phyloP scores from a whole-genome alignment of 2,797 vertebrate species.

The Chaetodon trifasciatus region DNA sequence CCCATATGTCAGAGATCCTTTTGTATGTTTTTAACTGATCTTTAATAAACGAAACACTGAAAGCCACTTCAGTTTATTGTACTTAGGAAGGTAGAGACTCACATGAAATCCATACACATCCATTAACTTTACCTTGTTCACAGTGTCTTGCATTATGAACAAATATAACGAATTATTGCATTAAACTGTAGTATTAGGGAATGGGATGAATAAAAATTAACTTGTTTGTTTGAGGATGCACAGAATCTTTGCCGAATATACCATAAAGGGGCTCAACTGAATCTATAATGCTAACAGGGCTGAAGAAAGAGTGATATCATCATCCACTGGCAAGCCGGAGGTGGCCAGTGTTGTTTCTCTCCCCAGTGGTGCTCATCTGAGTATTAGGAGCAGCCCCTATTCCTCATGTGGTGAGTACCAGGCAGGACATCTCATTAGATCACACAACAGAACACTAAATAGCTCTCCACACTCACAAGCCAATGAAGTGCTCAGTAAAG shows the following conservation, averaged over 20 bases:
- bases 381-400: slow-evolving; percentile 30
- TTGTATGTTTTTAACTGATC: not conserved
- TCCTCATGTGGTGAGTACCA: slow-evolving; percentile 41
- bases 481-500: slow-evolving; percentile 79
- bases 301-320: slow-evolving; percentile 4
- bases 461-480: slow-evolving; percentile 59
- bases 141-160: not conserved
- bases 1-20: not conserved
- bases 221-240: not conserved
- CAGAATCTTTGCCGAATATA: not conserved
- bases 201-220: slow-evolving; percentile 1
- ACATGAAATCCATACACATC: not conserved
- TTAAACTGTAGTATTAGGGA: not conserved
- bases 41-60: not conserved
- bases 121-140: not conserved
- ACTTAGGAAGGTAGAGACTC: not conserved
- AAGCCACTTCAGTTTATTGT: not conserved
- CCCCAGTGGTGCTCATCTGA: slow-evolving; percentile 21
- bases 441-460: slow-evolving; percentile 71
- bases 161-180: not conserved
- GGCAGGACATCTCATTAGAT: slow-evolving; percentile 74
- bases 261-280: not conserved
- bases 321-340: slow-evolving; percentile 12
- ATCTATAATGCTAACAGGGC: slow-evolving; percentile 7
- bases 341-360: slow-evolving; percentile 27